Base-by-base conservation (phyloP, 2,113 vertebrate species). In the Pangasianodon gigas region DNA sequence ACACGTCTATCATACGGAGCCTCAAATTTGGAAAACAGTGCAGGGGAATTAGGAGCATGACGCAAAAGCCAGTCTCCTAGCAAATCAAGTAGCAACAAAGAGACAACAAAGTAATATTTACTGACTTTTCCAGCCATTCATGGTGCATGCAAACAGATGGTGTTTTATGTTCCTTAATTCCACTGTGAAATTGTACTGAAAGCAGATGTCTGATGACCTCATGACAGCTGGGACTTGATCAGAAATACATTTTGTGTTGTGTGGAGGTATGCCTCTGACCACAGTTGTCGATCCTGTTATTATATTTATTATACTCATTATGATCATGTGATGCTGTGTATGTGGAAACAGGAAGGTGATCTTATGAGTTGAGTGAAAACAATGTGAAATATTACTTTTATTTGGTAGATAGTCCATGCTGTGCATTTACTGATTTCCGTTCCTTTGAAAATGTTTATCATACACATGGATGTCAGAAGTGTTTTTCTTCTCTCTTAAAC, bases 191-290 rank as follows among this genome's bases (percentile, higher is more conserved):
- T 9, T 81, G 48, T 8, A 82, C 51, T 54, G n/a, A 56, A 82
- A 54, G 80, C 80, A 82, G 51, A 82, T 82, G 80, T 32, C 51
- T 82, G 51, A 32, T 41, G 32, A 83, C 26, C 54, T 24, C 81
- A 41, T 0, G 52, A 58, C 54, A 37, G 32, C 52, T 56, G 52
- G n/a, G 19, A 58, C 81, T 58, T 18, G 48, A 79, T 48, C 75
- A 51, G 13, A 48, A 29, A 6, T 79, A 14, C 75, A 29, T 48
- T 48, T 48, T 19, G 51, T 14, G 19, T 11, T 48, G 44, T 19
- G 16, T 11, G 21, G 41, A 13, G 44, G 19, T 13, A 5, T 9
- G 44, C 75, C 19, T 46, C 75, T 29, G 44, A 10, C 21, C 75
- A 26, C 75, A 6, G 77, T 9, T n/a, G n/a, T 32, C n/a, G 19